Conservation (phyloP, 1,140 invertebrate species). For the fruit fly (Drosophila melanogaster) region Release_6_plus_ISO1_MT NT_037436.4:3876001-3876500, state of each 20-base stretch:
- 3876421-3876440: slow-evolving; percentile 29
- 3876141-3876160: slow-evolving; percentile 24
- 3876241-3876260: slow-evolving; percentile 72
- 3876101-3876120: slow-evolving; percentile 73
- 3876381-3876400: slow-evolving; percentile 5
- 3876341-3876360: slow-evolving; percentile 35
- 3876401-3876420: slow-evolving; percentile 12
- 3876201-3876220: slow-evolving; percentile 64
- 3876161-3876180: slow-evolving; percentile 45
- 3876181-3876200: slow-evolving; percentile 53
- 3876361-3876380: slow-evolving; percentile 28
- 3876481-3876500: background rate
- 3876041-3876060: slow-evolving; percentile 17
- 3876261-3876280: slow-evolving; percentile 83
- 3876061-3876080: slow-evolving; percentile 59
- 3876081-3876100: slow-evolving; percentile 62
- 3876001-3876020: slow-evolving; percentile 69
- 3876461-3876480: slow-evolving; percentile 23
- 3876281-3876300: slow-evolving; percentile 79
- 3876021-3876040: slow-evolving; percentile 64
- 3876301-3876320: slow-evolving; percentile 46
- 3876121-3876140: slow-evolving; percentile 55
- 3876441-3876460: slow-evolving; percentile 42
- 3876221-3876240: slow-evolving; percentile 81
- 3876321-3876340: slow-evolving; percentile 13